Conservation (phyloP, 2,888 invertebrate genomes). For the Hydrotaea cyrtoneurina region DNA sequence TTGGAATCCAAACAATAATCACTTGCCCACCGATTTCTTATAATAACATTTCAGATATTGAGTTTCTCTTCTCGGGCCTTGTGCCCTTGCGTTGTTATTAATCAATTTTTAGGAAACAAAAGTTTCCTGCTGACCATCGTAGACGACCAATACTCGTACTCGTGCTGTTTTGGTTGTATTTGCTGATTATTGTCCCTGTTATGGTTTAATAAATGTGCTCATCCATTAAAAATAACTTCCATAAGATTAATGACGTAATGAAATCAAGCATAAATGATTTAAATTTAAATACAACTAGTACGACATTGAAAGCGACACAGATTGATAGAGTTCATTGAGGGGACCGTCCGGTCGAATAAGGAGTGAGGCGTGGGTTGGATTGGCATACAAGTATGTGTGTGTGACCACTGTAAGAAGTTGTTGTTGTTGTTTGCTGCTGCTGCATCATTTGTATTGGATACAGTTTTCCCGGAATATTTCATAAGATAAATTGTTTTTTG, state of each 20-base stretch:
- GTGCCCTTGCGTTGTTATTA: no score
- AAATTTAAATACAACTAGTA: constrained; percentile 26
- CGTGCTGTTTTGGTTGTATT: neutral
- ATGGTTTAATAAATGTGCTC: constrained; percentile 55
- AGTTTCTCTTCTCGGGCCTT: no score
- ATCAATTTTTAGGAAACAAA: no score
- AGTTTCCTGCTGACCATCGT: neutral
- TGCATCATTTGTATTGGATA: neutral
- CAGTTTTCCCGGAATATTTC: neutral
- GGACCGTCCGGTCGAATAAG: neutral
- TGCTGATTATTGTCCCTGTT: constrained; percentile 19
- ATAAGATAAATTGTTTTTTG: constrained; percentile 9
- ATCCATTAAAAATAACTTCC: constrained; percentile 57
- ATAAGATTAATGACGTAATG: constrained; percentile 68
- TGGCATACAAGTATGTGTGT: neutral
- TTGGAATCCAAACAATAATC: no score
- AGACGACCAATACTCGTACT: constrained; percentile 16
- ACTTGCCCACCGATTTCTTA: no score
- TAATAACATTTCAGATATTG: no score
- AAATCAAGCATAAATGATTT: constrained; percentile 66
- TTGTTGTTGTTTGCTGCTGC: neutral
- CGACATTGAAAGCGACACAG: neutral
- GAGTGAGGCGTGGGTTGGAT: neutral
- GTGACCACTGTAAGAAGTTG: constrained; percentile 8
- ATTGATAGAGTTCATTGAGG: neutral